Base-by-base conservation (phyloP, 2,797 vertebrate genomes). In the Diplodus sargus region DNA sequence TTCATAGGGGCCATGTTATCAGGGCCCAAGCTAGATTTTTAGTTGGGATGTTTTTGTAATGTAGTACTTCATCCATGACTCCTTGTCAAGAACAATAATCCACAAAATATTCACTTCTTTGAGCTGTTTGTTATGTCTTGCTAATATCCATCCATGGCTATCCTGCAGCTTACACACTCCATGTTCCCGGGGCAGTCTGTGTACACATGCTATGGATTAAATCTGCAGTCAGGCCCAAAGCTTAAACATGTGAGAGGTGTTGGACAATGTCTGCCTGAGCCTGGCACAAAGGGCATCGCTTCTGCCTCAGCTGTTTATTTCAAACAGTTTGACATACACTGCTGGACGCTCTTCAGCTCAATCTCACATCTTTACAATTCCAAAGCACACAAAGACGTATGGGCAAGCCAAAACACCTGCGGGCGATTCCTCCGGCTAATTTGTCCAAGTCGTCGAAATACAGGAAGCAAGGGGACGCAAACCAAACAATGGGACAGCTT, bases 231-330 rank as follows among this genome's bases (percentile, higher is more conserved):
- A 18, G 34, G 61, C 48, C 57, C 30, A 85, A 89, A 90, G 83
- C 83, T 66, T 45, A 76, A 86, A 89, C 86, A 92, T 81, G 88
- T 85, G 90, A 90, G 77, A 66, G 70, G 75, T 39, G 63, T 70
- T 81, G 75, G 82, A 84, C 73, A 84, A 39, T 47, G 74, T 82
- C 69, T 82, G 75, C 47, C 78, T 67, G 72, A 70, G 76, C 48
- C 57, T 45, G 45, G 81, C 76, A 87, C 81, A 85, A 80, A 89
- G 53, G 56, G 48, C 66, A 80, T 10, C 53, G 56, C 76, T 85
- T 87, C 67, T 82, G 78, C 81, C 49, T 86, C 74, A 58, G 6
- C 15, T 45, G 48, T 53, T 71, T 62, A 70, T 62, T 83, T 83
- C 54, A 82, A 80, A 70, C 65, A 58, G 39, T 53, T 48, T 57